Base-by-base conservation (phyloP, 1,140 invertebrate genomes). In the Cherax quadricarinatus region DNA sequence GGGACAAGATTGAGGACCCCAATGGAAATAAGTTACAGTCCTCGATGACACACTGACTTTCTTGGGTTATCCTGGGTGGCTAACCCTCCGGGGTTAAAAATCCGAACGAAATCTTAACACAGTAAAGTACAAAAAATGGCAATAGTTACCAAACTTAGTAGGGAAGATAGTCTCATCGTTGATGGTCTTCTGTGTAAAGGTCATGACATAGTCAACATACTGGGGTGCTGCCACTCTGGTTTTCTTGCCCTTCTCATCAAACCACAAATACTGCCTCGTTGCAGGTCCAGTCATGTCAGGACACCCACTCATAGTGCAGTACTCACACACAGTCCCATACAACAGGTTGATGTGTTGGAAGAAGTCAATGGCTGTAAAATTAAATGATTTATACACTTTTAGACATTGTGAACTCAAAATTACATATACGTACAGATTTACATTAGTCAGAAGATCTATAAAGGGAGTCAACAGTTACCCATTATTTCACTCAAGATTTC, bases 181-280 rank as follows among this genome's bases (percentile, higher is more conserved):
- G 95, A 99, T 97, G 94, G 98, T 99, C 96, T 98, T 98, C 95
- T 99, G 98, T 93, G 98, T 98, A 96, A 98, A 99, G 82, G 98
- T 99, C 98, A 99, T 99, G 94, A 99, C 98, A 96, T 99, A 99
- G 96, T 99, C 99, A 95, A 99, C 98, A 96, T 99, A 99, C 96
- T 99, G 98, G 93, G 98, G 98, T 93, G 98, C 98, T 93, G 98
- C 97, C 94, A 99, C 97, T 95, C 98, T 98, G 82, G 97, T 98
- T 96, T 99, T 99, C 96, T 99, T 99, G 81, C 99, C 98, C 96
- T 99, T 99, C 95, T 99, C 98, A 96, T 99, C 99, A 96, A 98
- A 98, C 99, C 98, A 99, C 94, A 98, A 96, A 96, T 99, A 99
- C 95, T 98, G 97, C 96, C 98, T 89, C 49, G 91, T 92, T 51